Evolutionary conservation across 2,113 vertebrate species (phyloP).

Genomic region (Prunella himalayana): DNA sequence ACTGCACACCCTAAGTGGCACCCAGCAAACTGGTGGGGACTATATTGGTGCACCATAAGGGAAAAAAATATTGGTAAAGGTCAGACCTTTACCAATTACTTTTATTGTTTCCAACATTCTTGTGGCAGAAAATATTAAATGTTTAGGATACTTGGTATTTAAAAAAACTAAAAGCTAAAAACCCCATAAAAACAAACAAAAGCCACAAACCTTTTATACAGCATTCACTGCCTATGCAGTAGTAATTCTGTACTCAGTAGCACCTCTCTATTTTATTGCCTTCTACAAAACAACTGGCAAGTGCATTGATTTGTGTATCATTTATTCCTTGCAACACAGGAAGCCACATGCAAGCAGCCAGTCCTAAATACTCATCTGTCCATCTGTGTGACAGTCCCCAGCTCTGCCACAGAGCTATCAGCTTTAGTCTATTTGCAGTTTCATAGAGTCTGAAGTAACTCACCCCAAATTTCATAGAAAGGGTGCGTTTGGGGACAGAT

Average conservation of each 20-base stretch:
- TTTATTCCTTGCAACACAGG: not conserved
- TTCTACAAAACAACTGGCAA: not conserved
- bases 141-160: not conserved
- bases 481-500: not conserved
- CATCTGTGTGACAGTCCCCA: not conserved
- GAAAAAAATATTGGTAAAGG: not conserved
- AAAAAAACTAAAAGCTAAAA: not conserved
- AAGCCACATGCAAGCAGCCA: not conserved
- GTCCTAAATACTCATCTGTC: not conserved
- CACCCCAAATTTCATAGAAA: not conserved
- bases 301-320: not conserved
- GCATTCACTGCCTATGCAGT: not conserved
- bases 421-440: not conserved
- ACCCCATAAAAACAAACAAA: not conserved
- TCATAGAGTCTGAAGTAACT: not conserved
- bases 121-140: not conserved
- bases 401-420: not conserved
- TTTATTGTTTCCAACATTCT: not conserved
- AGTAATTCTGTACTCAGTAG: not conserved
- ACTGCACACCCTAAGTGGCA: not conserved
- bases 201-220: not conserved
- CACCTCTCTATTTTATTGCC: not conserved
- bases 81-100: not conserved
- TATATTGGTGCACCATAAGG: accelerated
- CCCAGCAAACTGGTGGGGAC: not conserved